Evolutionary conservation across 2,113 vertebrate genomes (phyloP), one percentile per base, ranked within the genome.

Genomic region (Semicossyphus pulcher): DNA sequence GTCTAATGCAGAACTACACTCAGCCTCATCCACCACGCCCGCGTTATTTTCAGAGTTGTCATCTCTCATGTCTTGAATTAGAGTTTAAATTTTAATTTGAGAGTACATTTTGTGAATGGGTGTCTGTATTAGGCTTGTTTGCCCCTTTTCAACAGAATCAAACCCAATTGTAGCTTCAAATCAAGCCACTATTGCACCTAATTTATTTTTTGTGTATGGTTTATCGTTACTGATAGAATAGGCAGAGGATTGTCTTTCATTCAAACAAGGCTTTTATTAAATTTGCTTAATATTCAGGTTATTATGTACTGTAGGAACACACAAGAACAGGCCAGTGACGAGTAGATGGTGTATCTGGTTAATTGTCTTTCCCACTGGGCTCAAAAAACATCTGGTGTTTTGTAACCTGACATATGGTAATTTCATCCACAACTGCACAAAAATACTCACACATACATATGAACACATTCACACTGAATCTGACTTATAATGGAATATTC

Each of bases 1-100:
- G 39, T 81, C 56, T 58, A 4, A 23, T 64, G 79, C 74, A 68
- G 84, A 77, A 76, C 71, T 21, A 56, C 31, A 70, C 14, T 28
- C 76, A 71, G 61, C 73, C 48, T 83, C 44, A 62, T 62, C n/a
- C 63, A 71, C 67, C 34, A 20, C 23, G n/a, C 8, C 25, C 34
- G 4, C n/a, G 11, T 49, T 53, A 2, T 78, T 78, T 56, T 34
- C 11, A 23, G 0, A 36, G 6, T 48, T n/a, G 4, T 44, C 15
- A 36, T 34, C 12, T 58, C 10, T 37, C 25, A 37, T 49, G 6
- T 26, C 16, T 0, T 4, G 21, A 21, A 6, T 58, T 28, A 23
- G 3, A 4, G 6, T 63, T 45, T 28, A 0, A 4, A 56, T n/a
- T 54, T 23, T 54, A 1, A 39, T 67, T 39, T n/a, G 31, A 0